Evolutionary conservation across 2,113 vertebrate species (phyloP).

Genomic region (Cyrtonyx montezumae): DNA sequence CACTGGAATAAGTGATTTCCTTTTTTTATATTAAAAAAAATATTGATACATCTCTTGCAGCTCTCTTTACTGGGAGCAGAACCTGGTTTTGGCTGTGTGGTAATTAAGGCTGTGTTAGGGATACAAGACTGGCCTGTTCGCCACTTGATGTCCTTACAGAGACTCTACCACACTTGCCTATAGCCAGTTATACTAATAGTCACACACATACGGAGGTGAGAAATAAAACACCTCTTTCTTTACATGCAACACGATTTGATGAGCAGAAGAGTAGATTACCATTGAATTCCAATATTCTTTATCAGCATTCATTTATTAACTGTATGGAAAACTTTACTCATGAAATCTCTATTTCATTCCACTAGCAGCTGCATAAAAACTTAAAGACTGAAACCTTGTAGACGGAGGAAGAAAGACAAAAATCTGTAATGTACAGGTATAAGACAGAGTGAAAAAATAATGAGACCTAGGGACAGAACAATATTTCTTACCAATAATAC

Average conservation of each 20-base stretch:
- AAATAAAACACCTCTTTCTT: background rate
- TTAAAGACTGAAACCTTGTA: background rate
- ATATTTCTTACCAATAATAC: background rate
- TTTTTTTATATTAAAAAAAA: background rate
- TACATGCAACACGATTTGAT: background rate
- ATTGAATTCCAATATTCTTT: background rate
- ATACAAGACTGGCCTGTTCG: background rate
- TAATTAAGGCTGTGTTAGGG: background rate
- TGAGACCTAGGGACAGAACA: background rate
- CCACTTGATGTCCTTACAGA: background rate
- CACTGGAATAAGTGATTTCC: background rate
- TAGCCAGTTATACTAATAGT: background rate
- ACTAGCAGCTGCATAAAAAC: background rate
- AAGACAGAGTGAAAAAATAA: background rate
- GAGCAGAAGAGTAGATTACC: background rate
- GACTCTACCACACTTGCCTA: background rate
- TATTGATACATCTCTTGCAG: background rate
- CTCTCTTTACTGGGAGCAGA: background rate
- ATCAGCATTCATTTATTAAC: background rate
- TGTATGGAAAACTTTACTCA: background rate
- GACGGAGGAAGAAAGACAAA: background rate
- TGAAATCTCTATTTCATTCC: background rate
- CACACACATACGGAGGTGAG: background rate
- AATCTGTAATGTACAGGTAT: background rate
- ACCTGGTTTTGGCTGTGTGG: background rate